Percentiles rank a stretch among this genome's conserved stretches.
Conservation (phyloP, 2,113 vertebrate species). For the Camelus dromedarius region DNA sequence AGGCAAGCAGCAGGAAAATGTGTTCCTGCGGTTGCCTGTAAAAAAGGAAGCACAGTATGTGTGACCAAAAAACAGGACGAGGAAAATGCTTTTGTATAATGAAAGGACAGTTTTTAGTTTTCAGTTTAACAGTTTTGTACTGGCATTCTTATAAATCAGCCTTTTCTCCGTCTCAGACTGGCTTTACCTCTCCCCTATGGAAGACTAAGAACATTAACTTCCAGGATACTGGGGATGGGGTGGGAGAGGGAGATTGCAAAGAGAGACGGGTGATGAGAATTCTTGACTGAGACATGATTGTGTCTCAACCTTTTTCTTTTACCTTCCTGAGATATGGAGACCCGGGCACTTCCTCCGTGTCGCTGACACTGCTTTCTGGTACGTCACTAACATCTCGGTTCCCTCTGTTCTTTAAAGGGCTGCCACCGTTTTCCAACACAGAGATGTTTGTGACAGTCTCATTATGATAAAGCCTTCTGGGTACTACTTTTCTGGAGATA, state of each 20-base stretch:
- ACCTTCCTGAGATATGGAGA: conserved; percentile 74
- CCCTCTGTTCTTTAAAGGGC: accelerated
- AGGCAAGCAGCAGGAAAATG: background rate
- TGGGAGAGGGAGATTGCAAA: background rate
- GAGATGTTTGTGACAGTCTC: accelerated
- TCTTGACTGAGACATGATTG: background rate
- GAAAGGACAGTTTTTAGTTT: background rate
- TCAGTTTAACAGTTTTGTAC: background rate
- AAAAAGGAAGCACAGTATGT: background rate
- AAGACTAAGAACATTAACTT: background rate
- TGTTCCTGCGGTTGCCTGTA: background rate
- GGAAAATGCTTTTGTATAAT: background rate
- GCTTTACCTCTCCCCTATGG: background rate
- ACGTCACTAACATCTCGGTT: accelerated
- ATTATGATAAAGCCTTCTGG: conserved; percentile 3
- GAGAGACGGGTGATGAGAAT: background rate
- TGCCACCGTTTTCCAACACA: accelerated
- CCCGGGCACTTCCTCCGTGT: background rate
- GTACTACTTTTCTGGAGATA: accelerated
- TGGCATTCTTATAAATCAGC: background rate
- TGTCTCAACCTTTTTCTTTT: background rate
- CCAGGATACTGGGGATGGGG: background rate
- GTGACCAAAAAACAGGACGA: background rate
- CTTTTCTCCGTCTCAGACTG: background rate
- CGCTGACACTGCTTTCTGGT: accelerated